Conservation (phyloP, 35 echinoderm and acorn worm genomes). For the Lytechinus pictus region DNA sequence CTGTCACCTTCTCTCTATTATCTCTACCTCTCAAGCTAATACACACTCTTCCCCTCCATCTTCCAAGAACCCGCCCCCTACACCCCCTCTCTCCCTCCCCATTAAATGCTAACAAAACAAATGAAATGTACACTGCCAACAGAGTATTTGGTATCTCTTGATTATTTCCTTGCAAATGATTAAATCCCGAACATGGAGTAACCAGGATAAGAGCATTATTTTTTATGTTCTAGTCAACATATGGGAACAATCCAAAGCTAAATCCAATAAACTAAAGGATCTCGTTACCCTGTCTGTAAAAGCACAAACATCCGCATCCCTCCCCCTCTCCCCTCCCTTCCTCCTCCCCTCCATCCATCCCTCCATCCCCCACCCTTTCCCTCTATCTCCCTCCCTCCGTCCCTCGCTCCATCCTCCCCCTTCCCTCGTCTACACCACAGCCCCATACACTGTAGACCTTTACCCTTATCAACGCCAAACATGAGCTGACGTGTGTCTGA, state of each 20-base stretch:
- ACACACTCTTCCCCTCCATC: not conserved
- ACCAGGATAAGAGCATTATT: too few species aligned
- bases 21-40: not conserved
- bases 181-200: too few species aligned
- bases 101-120: not conserved
- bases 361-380: not conserved
- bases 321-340: not conserved
- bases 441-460: not conserved
- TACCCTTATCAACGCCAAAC: constrained; percentile 10
- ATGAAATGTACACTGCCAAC: too few species aligned
- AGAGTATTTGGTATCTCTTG: too few species aligned
- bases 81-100: not conserved
- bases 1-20: not conserved
- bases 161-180: too few species aligned
- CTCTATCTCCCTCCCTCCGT: too few species aligned
- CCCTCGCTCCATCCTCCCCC: too few species aligned
- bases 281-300: too few species aligned
- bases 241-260: too few species aligned
- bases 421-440: not conserved
- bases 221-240: too few species aligned
- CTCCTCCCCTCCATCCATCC: not conserved
- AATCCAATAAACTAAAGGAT: too few species aligned
- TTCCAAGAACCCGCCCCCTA: not conserved
- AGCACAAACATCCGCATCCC: too few species aligned
- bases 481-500: not conserved